phyloP scores from a whole-genome alignment of 2,888 invertebrate species.

The Tanaodytes sp. region DNA sequence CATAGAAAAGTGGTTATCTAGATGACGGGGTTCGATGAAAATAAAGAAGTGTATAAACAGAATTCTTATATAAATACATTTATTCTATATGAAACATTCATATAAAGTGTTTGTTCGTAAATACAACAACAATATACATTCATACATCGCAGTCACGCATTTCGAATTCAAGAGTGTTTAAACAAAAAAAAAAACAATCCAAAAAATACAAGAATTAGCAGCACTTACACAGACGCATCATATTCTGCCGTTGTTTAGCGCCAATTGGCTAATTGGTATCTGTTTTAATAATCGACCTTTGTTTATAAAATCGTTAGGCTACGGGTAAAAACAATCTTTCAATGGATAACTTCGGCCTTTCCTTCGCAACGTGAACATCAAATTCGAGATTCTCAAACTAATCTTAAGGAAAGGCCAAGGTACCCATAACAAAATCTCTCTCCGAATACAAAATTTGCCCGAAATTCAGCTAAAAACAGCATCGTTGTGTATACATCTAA shows the following conservation, averaged over 20 bases:
- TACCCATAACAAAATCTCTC: conserved; percentile 64
- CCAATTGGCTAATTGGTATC: too few relatives aligned
- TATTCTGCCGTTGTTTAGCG: too few relatives aligned
- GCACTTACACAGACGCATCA: too few relatives aligned
- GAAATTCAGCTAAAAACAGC: conserved; percentile 9
- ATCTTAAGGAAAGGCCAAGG: conserved; percentile 72
- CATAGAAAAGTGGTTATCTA: conserved; percentile 4
- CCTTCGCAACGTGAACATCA: conserved; percentile 61
- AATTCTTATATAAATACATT: conserved; percentile 43
- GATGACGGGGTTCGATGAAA: background rate
- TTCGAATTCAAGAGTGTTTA: background rate
- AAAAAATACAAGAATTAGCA: too few relatives aligned
- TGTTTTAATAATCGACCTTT: too few relatives aligned
- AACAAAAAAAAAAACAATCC: too few relatives aligned
- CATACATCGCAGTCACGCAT: conserved; percentile 15
- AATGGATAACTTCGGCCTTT: conserved; percentile 72
- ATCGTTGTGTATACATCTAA: conserved; percentile 13
- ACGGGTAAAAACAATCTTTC: conserved; percentile 9
- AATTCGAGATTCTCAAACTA: conserved; percentile 47
- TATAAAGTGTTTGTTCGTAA: conserved; percentile 24
- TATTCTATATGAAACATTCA: conserved; percentile 41
- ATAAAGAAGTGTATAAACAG: too few relatives aligned
- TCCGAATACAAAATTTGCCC: conserved; percentile 36
- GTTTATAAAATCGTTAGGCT: background rate
- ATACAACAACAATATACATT: conserved; percentile 26